Base-by-base conservation (phyloP, 2,113 vertebrate genomes). In the Psilopsiagon aurifrons region DNA sequence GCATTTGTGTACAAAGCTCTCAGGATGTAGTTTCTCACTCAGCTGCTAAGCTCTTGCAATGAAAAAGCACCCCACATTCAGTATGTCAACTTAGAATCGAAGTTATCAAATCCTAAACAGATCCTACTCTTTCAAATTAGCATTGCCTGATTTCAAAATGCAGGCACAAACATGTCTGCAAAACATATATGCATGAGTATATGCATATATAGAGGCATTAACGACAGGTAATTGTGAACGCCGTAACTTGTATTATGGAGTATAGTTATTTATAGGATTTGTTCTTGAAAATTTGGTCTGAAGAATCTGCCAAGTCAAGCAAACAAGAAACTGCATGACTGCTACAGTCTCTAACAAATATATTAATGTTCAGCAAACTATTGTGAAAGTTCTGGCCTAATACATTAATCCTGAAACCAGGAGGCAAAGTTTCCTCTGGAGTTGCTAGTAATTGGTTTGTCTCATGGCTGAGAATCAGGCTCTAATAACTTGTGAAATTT, bases 401-500 rank as follows among this genome's bases (percentile, higher is more conserved):
- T 23, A 79, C 19, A 76, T 44, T 66, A 83, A 90, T 66, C 44
- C 64, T 51, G 76, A 54, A 92, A 88, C n/a, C 60, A 67, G 69
- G 57, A 91, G 47, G 74, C 60, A 94, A 94, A 89, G 47, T 52
- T 73, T 86, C 44, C 77, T 78, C 86, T 79, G 74, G 47, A 92
- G 31, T 28, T 86, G 54, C 83, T 51, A 80, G 35, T 29, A 95
- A 86, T 20, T 83, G 82, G n/a, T 44, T 80, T 67, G 55, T 75
- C 88, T 63, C 33, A 70, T 59, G n/a, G 70, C 77, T 91, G 44
- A 95, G 66, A 84, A 95, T 79, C 73, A 79, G 83, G 52, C 49
- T 77, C 43, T 86, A 90, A 83, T 24, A 96, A 90, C 59, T 79
- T 76, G 52, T 82, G 83, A 96, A 76, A 94, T 82, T 51, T 91